Conservation (phyloP, 2,113 vertebrate species). For the Empidonax alnorum region DNA sequence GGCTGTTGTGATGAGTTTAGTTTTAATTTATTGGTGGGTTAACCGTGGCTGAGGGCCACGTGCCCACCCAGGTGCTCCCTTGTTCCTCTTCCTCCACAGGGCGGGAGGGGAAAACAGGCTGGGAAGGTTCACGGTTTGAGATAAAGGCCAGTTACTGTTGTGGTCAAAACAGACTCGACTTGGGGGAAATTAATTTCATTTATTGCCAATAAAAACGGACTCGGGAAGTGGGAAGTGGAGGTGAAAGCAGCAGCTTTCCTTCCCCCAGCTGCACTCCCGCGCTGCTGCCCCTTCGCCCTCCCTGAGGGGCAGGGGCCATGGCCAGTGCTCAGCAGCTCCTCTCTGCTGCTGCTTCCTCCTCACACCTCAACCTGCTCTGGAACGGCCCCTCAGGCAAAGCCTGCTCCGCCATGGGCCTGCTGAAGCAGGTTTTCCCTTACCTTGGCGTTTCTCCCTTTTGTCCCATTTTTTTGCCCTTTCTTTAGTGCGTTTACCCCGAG, state of each 20-base stretch:
- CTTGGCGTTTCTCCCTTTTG: not conserved
- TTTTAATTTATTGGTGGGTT: not conserved
- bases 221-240: not conserved
- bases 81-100: not conserved
- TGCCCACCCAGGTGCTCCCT: rapidly evolving
- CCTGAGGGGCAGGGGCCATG: not conserved
- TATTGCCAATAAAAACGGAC: not conserved
- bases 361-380: rapidly evolving
- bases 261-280: rapidly evolving
- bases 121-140: rapidly evolving
- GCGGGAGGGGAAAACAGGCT: not conserved
- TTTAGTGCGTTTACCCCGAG: rapidly evolving
- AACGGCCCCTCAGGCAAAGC: not conserved
- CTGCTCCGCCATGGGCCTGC: not conserved
- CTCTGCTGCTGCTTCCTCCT: not conserved
- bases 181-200: not conserved
- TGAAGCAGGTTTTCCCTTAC: not conserved
- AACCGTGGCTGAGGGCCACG: not conserved
- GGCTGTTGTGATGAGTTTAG: not conserved
- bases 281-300: rapidly evolving
- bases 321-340: too few species aligned
- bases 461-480: not conserved
- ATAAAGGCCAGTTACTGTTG: not conserved
- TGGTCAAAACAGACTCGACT: not conserved
- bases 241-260: not conserved